These are phyloP conservation scores for Catocala sponsa DNA, from an alignment of 2,888 invertebrate species.

Conservation along the genomic window DNA sequence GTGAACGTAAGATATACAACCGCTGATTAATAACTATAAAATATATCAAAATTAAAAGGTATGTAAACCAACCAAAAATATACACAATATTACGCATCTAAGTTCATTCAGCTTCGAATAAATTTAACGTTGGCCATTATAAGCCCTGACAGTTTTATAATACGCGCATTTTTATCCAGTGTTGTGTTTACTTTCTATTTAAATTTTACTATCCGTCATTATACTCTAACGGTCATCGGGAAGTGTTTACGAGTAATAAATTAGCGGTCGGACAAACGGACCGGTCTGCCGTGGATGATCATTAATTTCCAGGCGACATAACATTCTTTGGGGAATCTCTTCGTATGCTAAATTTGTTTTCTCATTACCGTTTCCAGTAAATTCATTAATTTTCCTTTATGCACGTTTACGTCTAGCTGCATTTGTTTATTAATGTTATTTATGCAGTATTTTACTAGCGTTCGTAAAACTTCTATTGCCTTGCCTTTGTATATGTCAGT, in stretches of 20 bases:
- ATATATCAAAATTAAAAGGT: constrained; percentile 21
- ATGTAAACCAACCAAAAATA: constrained; percentile 30
- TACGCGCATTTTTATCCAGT: constrained; percentile 45
- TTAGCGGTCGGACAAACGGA: constrained; percentile 44
- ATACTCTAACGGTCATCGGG: constrained; percentile 48
- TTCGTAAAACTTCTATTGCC: constrained; percentile 17
- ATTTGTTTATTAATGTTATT: constrained; percentile 23
- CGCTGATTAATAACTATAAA: constrained; percentile 15
- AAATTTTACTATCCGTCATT: constrained; percentile 54
- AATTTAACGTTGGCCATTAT: constrained; percentile 39
- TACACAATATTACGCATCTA: constrained; percentile 14
- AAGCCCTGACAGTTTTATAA: constrained; percentile 51
- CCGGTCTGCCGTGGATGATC: constrained; percentile 47
- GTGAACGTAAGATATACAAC: constrained; percentile 13
- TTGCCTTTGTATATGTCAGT: constrained; percentile 6
- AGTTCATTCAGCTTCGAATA: constrained; percentile 32
- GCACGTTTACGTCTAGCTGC: constrained; percentile 7
- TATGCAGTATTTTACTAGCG: constrained; percentile 19
- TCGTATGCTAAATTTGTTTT: constrained; percentile 48
- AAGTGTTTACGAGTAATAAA: constrained; percentile 52
- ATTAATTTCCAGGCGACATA: constrained; percentile 51
- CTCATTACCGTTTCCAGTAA: constrained; percentile 39
- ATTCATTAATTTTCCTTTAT: constrained; percentile 42
- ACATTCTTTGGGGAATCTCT: constrained; percentile 47
- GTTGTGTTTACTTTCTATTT: constrained; percentile 54